Evolutionary conservation across 2,113 vertebrate species (phyloP).

Genomic region (Varanus salvator): DNA sequence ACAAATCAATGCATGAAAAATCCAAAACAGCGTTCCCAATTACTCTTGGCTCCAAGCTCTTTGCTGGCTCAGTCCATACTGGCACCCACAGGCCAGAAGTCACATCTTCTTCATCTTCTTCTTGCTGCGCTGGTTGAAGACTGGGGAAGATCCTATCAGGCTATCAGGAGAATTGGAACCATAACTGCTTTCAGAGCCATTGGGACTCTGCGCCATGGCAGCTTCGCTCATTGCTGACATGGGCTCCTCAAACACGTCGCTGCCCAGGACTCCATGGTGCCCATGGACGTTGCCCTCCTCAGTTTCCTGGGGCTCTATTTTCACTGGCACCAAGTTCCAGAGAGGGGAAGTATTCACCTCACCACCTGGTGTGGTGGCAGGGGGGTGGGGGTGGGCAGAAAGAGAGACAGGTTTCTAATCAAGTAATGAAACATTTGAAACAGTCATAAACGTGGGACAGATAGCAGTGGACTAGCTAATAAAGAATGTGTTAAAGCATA

Average conservation of each 20-base stretch:
- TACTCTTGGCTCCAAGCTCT: slow-evolving; percentile 1
- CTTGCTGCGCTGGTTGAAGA: slow-evolving; percentile 94
- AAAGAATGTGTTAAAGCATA: not conserved
- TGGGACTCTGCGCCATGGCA: slow-evolving; percentile 90
- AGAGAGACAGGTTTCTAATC: slow-evolving; percentile 28
- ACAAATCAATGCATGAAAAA: not conserved
- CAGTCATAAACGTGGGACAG: rapidly evolving
- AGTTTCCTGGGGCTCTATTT: slow-evolving; percentile 94
- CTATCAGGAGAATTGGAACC: slow-evolving; percentile 94
- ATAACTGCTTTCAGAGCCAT: slow-evolving; percentile 91
- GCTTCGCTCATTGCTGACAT: slow-evolving; percentile 98
- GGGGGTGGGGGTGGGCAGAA: slow-evolving; percentile 55
- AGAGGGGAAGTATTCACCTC: slow-evolving; percentile 90
- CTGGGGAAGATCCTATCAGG: slow-evolving; percentile 91
- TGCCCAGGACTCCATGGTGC: slow-evolving; percentile 84
- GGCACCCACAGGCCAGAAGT: slow-evolving; percentile 37
- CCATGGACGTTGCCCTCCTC: slow-evolving; percentile 88
- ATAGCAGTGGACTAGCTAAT: slow-evolving; percentile 6
- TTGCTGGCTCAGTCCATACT: not conserved
- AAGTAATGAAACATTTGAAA: slow-evolving; percentile 15
- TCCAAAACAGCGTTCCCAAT: slow-evolving; percentile 11
- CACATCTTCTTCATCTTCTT: slow-evolving; percentile 94
- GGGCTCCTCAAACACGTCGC: slow-evolving; percentile 95
- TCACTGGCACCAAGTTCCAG: slow-evolving; percentile 93
- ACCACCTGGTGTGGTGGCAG: slow-evolving; percentile 72